Conservation (phyloP, 2,797 vertebrate genomes). For the Rachycentron canadum region DNA sequence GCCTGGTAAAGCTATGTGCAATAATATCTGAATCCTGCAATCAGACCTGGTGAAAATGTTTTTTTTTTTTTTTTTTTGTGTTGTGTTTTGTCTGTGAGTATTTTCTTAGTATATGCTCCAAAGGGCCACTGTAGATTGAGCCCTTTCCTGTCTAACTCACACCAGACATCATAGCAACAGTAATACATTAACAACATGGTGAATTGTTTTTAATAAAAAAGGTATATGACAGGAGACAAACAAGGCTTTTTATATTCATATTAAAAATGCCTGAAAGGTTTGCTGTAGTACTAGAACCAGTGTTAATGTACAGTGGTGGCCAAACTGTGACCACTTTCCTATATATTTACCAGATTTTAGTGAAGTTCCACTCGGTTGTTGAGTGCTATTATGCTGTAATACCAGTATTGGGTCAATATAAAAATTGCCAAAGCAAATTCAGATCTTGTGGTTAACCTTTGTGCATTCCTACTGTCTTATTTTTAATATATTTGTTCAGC, state of each 20-base stretch:
- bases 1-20: neutral
- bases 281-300: neutral
- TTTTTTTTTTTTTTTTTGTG: neutral
- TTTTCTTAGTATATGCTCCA: no score
- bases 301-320: neutral
- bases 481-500: slow-evolving; percentile 12
- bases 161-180: neutral
- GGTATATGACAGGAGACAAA: neutral
- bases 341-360: slow-evolving; percentile 1
- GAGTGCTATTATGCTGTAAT: neutral
- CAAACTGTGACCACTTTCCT: no score
- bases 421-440: neutral
- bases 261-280: neutral
- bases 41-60: neutral
- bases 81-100: neutral
- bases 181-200: slow-evolving; percentile 1
- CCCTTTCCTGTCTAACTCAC: neutral
- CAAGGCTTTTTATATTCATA: neutral
- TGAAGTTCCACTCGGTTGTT: neutral
- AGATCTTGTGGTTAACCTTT: neutral
- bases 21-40: neutral
- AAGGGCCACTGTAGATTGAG: neutral
- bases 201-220: slow-evolving; percentile 5
- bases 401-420: neutral
- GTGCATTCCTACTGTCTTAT: neutral